Evolutionary conservation across 2,888 invertebrate species (phyloP), one percentile per base, ranked within the genome.

Genomic region (Campoplex nolae): DNA sequence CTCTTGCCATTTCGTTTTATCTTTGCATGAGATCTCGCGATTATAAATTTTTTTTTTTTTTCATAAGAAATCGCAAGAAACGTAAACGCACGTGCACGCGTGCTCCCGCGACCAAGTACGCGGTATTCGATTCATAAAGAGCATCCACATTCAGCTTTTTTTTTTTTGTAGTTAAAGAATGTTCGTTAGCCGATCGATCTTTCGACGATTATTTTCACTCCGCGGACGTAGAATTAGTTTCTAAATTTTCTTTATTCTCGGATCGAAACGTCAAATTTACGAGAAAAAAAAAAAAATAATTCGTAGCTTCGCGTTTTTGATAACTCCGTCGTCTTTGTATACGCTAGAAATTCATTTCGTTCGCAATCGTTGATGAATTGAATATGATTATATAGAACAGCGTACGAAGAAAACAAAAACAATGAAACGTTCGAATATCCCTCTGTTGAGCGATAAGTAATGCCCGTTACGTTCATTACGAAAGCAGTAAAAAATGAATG

Each of bases 51-150:
- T 23, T 23, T 23, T 23, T 23, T 23, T 23, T 23, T 23, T 82
- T 62, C 68, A 75, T 56, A 68, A 84, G 75, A 80, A 74, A 81
- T 74, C 68, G 77, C 80, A 81, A 86, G 84, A 84, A 81, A 84
- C 73, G 67, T 67, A 71, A 81, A 62, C 62, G 71, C 51, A 62
- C 71, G 82, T 77, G 84, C 65, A 54, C 77, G 74, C 73, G 51
- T 79, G 45, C 65, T 28, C 56, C 23, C 23, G 23, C 23, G 56
- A 56, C 65, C 28, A 3, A 28, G 67, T 32, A 68, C 67, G 74
- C 54, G 56, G 75, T 54, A 83, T 83, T 83, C 75, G 54, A 86
- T 86, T 86, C 83, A 83, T 86, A 79, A 83, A 83, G 23, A 23
- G 38, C 38, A 38, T 23, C 6, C 13, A 32, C 62, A 62, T 62